phyloP scores from a whole-genome alignment of 2,888 invertebrate species.

The Dolichomitus sp. region DNA sequence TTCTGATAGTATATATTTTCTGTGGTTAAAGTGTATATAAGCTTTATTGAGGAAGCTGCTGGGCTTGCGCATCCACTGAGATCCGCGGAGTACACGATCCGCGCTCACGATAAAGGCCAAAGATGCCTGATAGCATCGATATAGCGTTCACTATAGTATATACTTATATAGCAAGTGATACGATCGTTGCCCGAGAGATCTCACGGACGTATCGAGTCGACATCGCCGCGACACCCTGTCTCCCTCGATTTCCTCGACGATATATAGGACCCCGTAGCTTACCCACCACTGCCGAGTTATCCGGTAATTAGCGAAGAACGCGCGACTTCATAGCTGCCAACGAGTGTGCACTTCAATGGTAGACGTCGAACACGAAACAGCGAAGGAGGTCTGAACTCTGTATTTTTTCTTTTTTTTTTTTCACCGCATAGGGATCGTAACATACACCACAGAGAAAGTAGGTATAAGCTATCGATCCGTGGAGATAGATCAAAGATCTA shows the following conservation, averaged over 20 bases:
- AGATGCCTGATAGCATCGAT: slow-evolving; percentile 69
- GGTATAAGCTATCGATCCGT: neutral
- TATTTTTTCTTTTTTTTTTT: neutral
- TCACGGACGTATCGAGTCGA: slow-evolving; percentile 66
- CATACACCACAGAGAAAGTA: slow-evolving; percentile 8
- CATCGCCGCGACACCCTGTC: slow-evolving; percentile 69
- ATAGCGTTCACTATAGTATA: slow-evolving; percentile 45
- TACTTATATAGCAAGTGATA: slow-evolving; percentile 66
- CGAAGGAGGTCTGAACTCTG: slow-evolving; percentile 34
- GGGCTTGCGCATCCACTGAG: slow-evolving; percentile 58
- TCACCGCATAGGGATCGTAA: slow-evolving; percentile 2
- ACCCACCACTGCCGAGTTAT: slow-evolving; percentile 74
- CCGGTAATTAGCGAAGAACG: slow-evolving; percentile 80
- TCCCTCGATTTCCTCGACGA: slow-evolving; percentile 57
- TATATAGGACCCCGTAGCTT: slow-evolving; percentile 57
- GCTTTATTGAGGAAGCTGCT: slow-evolving; percentile 53
- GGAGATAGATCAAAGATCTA: slow-evolving; percentile 37
- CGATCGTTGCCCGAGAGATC: slow-evolving; percentile 69
- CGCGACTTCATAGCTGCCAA: slow-evolving; percentile 63
- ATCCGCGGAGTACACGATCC: slow-evolving; percentile 64
- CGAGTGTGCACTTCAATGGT: slow-evolving; percentile 56
- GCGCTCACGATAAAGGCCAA: slow-evolving; percentile 60
- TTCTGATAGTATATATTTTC: slow-evolving; percentile 48
- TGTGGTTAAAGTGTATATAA: slow-evolving; percentile 21
- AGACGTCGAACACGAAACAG: slow-evolving; percentile 78